Base-by-base conservation (phyloP, 2,888 invertebrate genomes). In the Hemaris fuciformis region DNA sequence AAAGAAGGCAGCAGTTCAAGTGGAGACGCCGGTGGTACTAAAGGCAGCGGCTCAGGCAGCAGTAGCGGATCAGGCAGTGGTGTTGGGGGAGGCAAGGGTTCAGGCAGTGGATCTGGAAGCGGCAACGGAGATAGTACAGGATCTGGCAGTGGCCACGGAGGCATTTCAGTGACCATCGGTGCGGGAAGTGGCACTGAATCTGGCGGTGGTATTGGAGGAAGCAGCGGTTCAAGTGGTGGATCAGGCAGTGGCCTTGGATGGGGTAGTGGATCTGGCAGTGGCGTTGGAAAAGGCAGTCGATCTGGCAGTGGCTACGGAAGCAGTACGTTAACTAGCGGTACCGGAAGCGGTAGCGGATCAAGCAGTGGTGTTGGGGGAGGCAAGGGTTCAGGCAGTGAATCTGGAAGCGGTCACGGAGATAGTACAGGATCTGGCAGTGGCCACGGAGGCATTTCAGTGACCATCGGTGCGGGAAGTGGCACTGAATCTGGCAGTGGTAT, bases 221-320 rank as follows among this genome's bases (percentile, higher is more conserved):
- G 3, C 5, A n/a, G 38, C n/a, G 38, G 38, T n/a, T 38, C n/a
- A 3, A n/a, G 38, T n/a, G 5, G 34, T 38, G n/a, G 13, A 1
- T 0, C n/a, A 13, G 38, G 38, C 27, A 66, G 73, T 27, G 68
- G 68, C 57, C 67, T 70, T 3, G 68, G 73, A 41, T 2, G 72
- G 18, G 75, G 31, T 31, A 78, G 46, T 57, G 86, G 57, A 20
- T 64, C 70, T 13, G 72, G 68, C 4, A 62, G 59, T 5, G 71
- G 74, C 0, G 0, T 31, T 31, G 84, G 86, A 57, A 75, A 76
- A 60, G 86, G 87, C 1, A 74, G 70, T n/a, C 74, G 75, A 15
- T 22, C 62, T 13, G 63, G 64, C 13, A 34, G 64, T 10, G 48
- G 57, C 2, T 56, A 60, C 3, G 64, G 66, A 6, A 41, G 57